These are phyloP conservation scores for Margarornis squamiger DNA, from an alignment of 2,797 vertebrate genomes.

Conservation along the genomic window DNA sequence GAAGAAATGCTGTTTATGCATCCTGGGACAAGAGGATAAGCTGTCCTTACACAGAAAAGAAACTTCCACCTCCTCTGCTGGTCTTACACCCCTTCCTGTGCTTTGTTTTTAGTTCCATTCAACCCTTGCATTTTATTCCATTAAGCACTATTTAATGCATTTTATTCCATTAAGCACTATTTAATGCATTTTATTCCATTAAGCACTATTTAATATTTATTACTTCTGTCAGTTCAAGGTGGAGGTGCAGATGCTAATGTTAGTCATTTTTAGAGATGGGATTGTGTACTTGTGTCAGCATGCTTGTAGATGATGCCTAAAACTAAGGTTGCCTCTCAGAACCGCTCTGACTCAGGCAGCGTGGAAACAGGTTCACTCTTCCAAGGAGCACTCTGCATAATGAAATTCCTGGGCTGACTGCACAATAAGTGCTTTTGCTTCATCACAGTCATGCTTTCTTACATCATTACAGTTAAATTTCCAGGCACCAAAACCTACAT, in stretches of 20 bases:
- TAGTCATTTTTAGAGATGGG: slow-evolving; percentile 47
- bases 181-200: slow-evolving; percentile 31
- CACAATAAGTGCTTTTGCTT: slow-evolving; percentile 85
- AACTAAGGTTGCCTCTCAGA: slow-evolving; percentile 68
- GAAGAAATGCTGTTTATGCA: background rate
- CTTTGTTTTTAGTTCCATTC: background rate
- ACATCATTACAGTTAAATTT: slow-evolving; percentile 99
- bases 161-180: background rate
- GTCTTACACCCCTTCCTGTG: background rate
- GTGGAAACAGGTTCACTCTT: slow-evolving; percentile 73
- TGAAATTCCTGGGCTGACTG: slow-evolving; percentile 80
- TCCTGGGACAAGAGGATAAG: background rate
- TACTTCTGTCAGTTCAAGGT: background rate
- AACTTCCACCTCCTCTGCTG: background rate
- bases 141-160: background rate
- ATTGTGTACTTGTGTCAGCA: slow-evolving; percentile 58
- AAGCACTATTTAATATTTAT: slow-evolving; percentile 20
- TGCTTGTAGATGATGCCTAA: slow-evolving; percentile 66
- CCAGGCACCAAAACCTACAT: slow-evolving; percentile 99
- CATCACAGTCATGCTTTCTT: slow-evolving; percentile 96
- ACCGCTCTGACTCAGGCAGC: slow-evolving; percentile 58
- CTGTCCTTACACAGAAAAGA: background rate
- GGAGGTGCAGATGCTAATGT: slow-evolving; percentile 13
- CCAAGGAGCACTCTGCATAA: slow-evolving; percentile 77
- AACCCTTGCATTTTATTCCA: background rate